Evolutionary conservation across 2,797 vertebrate species (phyloP).

Genomic region (Pipistrellus kuhlii): DNA sequence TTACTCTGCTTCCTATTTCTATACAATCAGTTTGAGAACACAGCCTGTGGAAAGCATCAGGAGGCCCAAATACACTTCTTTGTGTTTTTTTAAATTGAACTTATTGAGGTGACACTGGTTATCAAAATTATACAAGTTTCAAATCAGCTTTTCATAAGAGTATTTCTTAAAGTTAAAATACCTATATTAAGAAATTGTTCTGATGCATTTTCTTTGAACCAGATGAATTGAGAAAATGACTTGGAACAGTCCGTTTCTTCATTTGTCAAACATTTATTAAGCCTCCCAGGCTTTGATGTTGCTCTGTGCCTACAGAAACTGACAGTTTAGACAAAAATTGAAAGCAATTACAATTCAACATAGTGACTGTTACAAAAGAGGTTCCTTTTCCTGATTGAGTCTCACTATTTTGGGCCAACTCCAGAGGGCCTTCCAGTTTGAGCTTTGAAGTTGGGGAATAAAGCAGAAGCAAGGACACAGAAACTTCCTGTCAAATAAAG

Average conservation of each 20-base stretch:
- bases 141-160: neutral
- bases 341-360: neutral
- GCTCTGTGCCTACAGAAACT: constrained; percentile 4
- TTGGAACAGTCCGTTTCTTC: neutral
- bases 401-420: neutral
- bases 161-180: constrained; percentile 57
- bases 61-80: neutral
- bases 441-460: constrained; percentile 22
- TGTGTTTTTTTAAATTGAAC: neutral
- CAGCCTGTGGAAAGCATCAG: too few species aligned
- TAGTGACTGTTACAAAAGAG: neutral
- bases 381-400: neutral
- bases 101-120: neutral
- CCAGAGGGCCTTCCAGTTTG: neutral
- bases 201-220: neutral
- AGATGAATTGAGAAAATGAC: constrained; percentile 33
- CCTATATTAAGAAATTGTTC: neutral
- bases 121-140: neutral
- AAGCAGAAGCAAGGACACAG: neutral
- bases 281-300: neutral
- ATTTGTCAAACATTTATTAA: neutral
- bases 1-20: too few species aligned
- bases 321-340: constrained; percentile 17
- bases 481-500: neutral
- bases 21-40: too few species aligned